Conservation (phyloP, 2,888 invertebrate species). For the Leucania comma region DNA sequence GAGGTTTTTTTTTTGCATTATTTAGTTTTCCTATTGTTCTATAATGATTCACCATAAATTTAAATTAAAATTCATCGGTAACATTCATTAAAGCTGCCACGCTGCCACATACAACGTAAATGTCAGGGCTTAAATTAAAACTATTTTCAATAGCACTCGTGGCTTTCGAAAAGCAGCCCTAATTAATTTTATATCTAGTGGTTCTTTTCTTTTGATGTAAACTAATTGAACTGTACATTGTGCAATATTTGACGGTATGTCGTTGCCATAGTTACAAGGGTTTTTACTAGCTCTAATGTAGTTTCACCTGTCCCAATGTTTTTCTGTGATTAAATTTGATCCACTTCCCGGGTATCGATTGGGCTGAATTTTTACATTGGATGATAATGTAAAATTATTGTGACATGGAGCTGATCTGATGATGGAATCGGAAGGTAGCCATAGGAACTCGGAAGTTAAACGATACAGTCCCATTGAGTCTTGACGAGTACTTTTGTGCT, state of each 20-base stretch:
- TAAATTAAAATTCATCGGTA: neutral
- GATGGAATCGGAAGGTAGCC: too few relatives aligned
- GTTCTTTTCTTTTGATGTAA: neutral
- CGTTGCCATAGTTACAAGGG: neutral
- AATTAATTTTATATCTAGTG: neutral
- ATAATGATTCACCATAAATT: slow-evolving; percentile 3
- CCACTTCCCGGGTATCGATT: too few relatives aligned
- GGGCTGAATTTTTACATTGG: too few relatives aligned
- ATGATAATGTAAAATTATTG: too few relatives aligned
- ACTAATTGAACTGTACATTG: neutral
- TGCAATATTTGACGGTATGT: neutral
- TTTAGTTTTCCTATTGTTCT: slow-evolving; percentile 8
- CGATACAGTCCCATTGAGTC: too few relatives aligned
- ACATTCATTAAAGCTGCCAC: neutral
- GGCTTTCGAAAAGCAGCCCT: neutral
- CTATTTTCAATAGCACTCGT: neutral
- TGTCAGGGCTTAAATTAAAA: slow-evolving; percentile 4
- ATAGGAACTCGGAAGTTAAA: too few relatives aligned
- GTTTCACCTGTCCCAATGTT: neutral
- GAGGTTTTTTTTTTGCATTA: neutral
- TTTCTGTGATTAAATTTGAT: too few relatives aligned
- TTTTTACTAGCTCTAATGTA: too few relatives aligned
- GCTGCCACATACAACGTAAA: neutral
- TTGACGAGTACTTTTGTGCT: too few relatives aligned
- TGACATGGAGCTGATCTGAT: too few relatives aligned